Evolutionary conservation across 2,113 vertebrate species (phyloP).

Genomic region (Miniopterus natalensis): DNA sequence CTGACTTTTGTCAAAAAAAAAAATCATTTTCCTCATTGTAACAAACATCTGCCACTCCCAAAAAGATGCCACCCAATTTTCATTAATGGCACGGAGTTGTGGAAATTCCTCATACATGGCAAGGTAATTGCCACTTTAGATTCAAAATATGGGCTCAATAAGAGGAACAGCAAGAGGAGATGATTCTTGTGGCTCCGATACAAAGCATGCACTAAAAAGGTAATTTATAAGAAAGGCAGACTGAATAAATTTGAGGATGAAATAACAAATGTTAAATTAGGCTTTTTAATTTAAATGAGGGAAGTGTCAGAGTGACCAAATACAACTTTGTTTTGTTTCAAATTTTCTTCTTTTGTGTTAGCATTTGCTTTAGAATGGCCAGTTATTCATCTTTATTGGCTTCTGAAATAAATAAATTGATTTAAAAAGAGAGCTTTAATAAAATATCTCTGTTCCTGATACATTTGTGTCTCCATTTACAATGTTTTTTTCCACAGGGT

Average conservation of each 20-base stretch:
- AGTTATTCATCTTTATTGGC: conserved; percentile 55
- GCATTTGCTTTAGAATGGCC: conserved; percentile 50
- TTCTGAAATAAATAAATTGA: conserved; percentile 60
- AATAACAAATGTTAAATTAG: conserved; percentile 55
- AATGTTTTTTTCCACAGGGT: not conserved
- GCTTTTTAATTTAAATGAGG: conserved; percentile 49
- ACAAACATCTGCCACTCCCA: conserved; percentile 1
- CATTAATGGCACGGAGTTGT: not conserved
- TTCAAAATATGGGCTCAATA: conserved; percentile 36
- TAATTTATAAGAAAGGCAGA: conserved; percentile 57
- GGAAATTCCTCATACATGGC: not conserved
- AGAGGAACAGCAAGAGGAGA: not conserved
- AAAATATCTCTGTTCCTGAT: conserved; percentile 28
- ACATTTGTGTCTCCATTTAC: not conserved
- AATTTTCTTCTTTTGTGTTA: conserved; percentile 61
- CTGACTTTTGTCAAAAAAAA: conserved; percentile 1
- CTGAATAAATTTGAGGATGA: conserved; percentile 59
- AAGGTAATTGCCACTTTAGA: conserved; percentile 30
- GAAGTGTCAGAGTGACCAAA: conserved; percentile 52
- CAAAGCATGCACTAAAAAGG: conserved; percentile 47
- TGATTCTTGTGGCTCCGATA: conserved; percentile 27
- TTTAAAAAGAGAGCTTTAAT: conserved; percentile 59
- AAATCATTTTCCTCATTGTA: not conserved
- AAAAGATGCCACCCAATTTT: not conserved
- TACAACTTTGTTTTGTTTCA: conserved; percentile 34